Base-by-base conservation (phyloP, 2,888 invertebrate species). In the Acleris literana region DNA sequence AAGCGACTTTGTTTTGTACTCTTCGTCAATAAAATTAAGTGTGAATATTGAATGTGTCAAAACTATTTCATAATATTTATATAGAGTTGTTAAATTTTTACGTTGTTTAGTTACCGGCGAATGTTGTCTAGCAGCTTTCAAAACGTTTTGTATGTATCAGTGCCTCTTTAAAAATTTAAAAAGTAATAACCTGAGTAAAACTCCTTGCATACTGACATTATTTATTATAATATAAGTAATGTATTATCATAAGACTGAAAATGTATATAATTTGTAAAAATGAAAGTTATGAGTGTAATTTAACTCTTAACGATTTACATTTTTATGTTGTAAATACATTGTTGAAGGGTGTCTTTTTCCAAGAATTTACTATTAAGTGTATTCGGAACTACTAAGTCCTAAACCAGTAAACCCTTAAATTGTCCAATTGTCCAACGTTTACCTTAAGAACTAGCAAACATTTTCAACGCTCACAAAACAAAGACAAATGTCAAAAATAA, bases 161-260 rank as follows among this genome's bases (percentile, higher is more conserved):
- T 55, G 55, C 55, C 55, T 55, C 49, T 2, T 48, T 1, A 13
- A 18, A 20, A 11, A 3, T 49, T 11, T 18, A 18, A 54, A 39
- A 7, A 33, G 11, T 18, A 54, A 54, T 55, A 55, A 43, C 20
- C 20, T 6, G 18, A 59, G 18, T 39, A 11, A 54, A 39, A 54
- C 17, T 29, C 43, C 13, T 44, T 53, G 25, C n/a, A 44, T 18
- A 17, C 13, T 25, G 6, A 18, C 22, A 58, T 60, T 39, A 13
- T 48, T 59, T 43, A 22, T 55, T 49, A 29, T 55, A 33, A 33
- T 33, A 9, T 33, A 25, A 49, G 13, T 56, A 56, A 22, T 44
- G 48, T 16, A 51, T 62, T 39, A 49, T 39, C 6, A 49, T 55
- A 65, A 65, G 64, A 60, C 64, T 60, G 59, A 64, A 64, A 53